Percentiles rank a stretch among this genome's conserved stretches.
phyloP scores from a whole-genome alignment of 2,888 invertebrate species.

The Panzeria rudis region DNA sequence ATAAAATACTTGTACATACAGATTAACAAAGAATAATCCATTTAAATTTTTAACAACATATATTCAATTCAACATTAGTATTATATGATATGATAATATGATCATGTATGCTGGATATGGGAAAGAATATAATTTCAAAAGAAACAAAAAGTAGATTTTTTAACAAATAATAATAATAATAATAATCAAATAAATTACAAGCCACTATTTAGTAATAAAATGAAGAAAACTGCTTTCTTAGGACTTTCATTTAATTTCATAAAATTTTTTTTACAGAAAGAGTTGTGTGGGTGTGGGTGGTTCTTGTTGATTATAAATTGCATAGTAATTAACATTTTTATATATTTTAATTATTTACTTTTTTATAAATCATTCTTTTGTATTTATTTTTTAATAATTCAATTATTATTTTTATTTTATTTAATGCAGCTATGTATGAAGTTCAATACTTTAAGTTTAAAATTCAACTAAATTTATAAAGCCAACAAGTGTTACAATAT shows the following conservation, averaged over 20 bases:
- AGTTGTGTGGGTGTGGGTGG: too few relatives aligned
- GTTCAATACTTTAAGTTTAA: slow-evolving; percentile 23
- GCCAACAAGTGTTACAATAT: slow-evolving; percentile 14
- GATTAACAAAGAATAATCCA: slow-evolving; percentile 65
- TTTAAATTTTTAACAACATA: slow-evolving; percentile 66
- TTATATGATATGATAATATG: slow-evolving; percentile 24
- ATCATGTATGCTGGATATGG: neutral
- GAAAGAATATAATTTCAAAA: neutral
- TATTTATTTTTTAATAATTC: slow-evolving; percentile 19
- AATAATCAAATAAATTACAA: neutral
- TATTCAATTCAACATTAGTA: slow-evolving; percentile 65
- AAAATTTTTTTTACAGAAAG: neutral
- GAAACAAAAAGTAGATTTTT: neutral
- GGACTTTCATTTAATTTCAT: neutral
- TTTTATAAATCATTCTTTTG: neutral
- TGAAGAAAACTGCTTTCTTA: too few relatives aligned
- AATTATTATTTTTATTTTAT: slow-evolving; percentile 23
- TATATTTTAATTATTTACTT: neutral
- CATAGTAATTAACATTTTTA: slow-evolving; percentile 10
- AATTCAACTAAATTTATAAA: slow-evolving; percentile 38
- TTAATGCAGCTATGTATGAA: slow-evolving; percentile 8
- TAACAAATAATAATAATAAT: neutral
- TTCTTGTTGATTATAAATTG: neutral
- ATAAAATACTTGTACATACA: slow-evolving; percentile 68
- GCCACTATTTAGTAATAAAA: neutral